Conservation (phyloP, 2,888 invertebrate species). For the Lycocerus yunnanus region DNA sequence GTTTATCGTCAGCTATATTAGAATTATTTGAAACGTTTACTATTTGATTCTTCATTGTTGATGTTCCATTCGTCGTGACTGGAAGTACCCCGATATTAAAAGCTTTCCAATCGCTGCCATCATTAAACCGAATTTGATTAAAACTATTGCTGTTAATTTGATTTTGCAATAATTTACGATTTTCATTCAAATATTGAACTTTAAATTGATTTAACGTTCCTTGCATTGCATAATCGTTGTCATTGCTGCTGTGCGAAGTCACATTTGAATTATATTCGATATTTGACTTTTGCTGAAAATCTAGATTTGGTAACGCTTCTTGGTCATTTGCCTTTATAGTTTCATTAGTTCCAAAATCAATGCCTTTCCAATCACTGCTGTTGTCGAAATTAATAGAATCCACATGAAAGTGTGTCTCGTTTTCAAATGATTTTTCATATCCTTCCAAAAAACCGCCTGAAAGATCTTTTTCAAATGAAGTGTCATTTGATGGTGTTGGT, state of each 20-base stretch:
- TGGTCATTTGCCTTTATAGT: neutral
- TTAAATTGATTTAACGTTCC: neutral
- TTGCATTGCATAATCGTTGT: neutral
- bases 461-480: neutral
- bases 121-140: neutral
- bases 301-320: neutral
- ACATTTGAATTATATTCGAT: neutral
- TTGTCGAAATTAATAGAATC: neutral
- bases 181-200: neutral
- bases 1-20: too few relatives aligned
- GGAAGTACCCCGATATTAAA: neutral
- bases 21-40: neutral
- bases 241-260: neutral
- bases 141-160: neutral
- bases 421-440: neutral
- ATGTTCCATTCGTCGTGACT: neutral
- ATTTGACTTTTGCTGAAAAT: neutral
- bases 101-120: neutral
- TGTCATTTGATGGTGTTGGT: neutral
- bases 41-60: neutral
- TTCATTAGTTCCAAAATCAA: neutral
- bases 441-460: neutral
- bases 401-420: neutral
- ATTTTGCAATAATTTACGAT: neutral
- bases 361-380: neutral